Evolutionary conservation across 1,140 invertebrate genomes (phyloP), one percentile per base, ranked within the genome.

Genomic region (Tigriopus japonicus): DNA sequence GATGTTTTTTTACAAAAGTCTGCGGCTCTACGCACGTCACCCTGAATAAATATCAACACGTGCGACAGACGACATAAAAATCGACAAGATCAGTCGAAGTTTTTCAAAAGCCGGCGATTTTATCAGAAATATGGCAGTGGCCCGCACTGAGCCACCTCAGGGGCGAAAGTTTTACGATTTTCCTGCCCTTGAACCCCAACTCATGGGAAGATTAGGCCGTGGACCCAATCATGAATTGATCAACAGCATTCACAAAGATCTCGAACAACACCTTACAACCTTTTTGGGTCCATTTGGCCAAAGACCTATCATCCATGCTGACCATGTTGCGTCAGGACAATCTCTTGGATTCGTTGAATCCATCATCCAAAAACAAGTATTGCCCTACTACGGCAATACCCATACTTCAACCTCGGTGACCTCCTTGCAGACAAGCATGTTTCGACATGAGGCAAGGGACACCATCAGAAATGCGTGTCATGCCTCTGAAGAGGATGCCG

Each of bases 321-420:
- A 89, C 71, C 87, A 86, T 71, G 83, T 80, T 49, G 83, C 85
- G 7, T 85, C 85, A 13, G 86, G 84, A 42, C 79, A 86, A 66
- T 81, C 85, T 0, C 68, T 94, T 43, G 80, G 82, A 51, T 92
- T 88, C 72, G 80, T 94, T 58, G 89, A 94, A 70, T 85, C 90
- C 65, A 92, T 87, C 68, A 81, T 94, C 24, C 68, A 76, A 17
- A 77, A 81, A 64, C 80, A 91, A 68, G 87, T 93, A 1, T 72
- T 93, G 43, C 85, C 87, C 6, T 80, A 80, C 54, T 86, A 90
- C 69, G 87, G 85, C 23, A 90, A 90, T 62, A 85, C 84, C 5
- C 84, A 86, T 70, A 84, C 86, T 0, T 87, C 86, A 3, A 83
- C 85, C 6, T 83, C 83, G 43, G 80, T 88, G 63, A 87, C 87